Conservation (phyloP, 1,140 invertebrate genomes). For the Mamestra configurata region DNA sequence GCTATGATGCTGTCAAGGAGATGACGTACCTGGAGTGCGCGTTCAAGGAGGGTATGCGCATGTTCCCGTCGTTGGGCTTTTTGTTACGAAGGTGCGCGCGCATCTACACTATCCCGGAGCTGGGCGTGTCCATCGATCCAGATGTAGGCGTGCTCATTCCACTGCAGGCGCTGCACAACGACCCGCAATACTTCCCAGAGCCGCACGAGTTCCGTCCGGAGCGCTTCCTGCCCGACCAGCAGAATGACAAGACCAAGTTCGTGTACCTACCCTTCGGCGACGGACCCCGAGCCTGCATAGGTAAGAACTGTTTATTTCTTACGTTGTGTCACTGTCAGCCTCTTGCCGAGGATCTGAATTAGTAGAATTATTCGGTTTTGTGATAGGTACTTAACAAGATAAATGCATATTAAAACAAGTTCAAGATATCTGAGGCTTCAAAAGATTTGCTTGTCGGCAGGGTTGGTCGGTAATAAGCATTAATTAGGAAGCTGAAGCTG, state of each 20-base stretch:
- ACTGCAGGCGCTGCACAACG: slow-evolving; percentile 86
- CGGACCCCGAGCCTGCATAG: slow-evolving; percentile 73
- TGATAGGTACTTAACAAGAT: too few relatives aligned
- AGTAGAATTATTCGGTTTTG: too few relatives aligned
- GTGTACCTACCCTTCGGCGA: slow-evolving; percentile 73
- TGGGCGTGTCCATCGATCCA: slow-evolving; percentile 75
- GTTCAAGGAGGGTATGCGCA: slow-evolving; percentile 84
- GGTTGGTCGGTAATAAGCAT: too few relatives aligned
- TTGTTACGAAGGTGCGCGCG: slow-evolving; percentile 77
- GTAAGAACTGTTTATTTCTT: slow-evolving; percentile 55
- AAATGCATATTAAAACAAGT: too few relatives aligned
- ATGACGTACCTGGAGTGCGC: slow-evolving; percentile 80
- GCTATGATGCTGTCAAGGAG: slow-evolving; percentile 80
- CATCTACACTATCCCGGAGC: slow-evolving; percentile 80
- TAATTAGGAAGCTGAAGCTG: too few relatives aligned
- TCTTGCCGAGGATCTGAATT: too few relatives aligned
- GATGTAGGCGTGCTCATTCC: slow-evolving; percentile 75
- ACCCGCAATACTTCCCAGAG: slow-evolving; percentile 87
- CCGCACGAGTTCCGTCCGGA: slow-evolving; percentile 89
- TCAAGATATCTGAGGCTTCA: too few relatives aligned
- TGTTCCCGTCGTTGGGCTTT: slow-evolving; percentile 80
- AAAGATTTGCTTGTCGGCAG: too few relatives aligned
- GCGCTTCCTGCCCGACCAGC: slow-evolving; percentile 83
- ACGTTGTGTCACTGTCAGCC: too few relatives aligned
- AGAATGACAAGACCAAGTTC: slow-evolving; percentile 79